Conservation (phyloP, 37 sponge, comb jelly and placozoan species). For the Mnemiopsis leidyi region DNA sequence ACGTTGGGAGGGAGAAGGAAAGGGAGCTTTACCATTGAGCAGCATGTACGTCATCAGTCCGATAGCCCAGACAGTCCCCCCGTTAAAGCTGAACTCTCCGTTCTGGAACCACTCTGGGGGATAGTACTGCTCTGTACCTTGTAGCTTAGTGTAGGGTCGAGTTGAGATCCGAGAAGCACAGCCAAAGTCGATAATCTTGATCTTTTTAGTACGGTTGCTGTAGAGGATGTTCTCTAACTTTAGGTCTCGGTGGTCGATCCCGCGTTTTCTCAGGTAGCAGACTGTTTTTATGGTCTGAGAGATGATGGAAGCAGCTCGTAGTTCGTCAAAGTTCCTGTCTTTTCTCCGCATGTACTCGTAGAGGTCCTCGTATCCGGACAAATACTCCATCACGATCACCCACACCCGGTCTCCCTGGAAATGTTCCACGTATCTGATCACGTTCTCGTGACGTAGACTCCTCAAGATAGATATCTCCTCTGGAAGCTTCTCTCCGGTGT, state of each 20-base stretch:
- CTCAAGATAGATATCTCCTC: neutral
- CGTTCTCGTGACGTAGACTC: neutral
- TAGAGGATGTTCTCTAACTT: conserved; percentile 51
- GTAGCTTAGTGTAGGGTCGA: neutral
- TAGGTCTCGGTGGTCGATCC: conserved; percentile 26
- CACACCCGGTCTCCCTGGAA: neutral
- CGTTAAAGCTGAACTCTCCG: neutral
- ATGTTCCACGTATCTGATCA: conserved; percentile 17
- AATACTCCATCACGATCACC: conserved; percentile 61
- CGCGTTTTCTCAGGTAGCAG: neutral
- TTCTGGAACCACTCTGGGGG: conserved; percentile 59
- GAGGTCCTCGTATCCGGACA: conserved; percentile 15
- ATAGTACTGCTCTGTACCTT: conserved; percentile 32
- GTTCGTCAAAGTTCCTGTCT: neutral
- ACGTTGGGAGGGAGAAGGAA: neutral
- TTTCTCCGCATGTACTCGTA: conserved; percentile 49
- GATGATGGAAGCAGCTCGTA: conserved; percentile 21
- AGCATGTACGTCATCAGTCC: conserved; percentile 16
- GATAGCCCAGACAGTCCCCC: neutral
- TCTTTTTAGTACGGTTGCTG: neutral
- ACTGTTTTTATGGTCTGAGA: neutral
- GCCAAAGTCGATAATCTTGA: conserved; percentile 29
- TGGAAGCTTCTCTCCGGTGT: neutral
- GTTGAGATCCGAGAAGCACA: neutral
- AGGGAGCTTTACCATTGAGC: conserved; percentile 2